Base-by-base conservation (phyloP, 2,113 vertebrate species). In the Peromyscus polionotus region DNA sequence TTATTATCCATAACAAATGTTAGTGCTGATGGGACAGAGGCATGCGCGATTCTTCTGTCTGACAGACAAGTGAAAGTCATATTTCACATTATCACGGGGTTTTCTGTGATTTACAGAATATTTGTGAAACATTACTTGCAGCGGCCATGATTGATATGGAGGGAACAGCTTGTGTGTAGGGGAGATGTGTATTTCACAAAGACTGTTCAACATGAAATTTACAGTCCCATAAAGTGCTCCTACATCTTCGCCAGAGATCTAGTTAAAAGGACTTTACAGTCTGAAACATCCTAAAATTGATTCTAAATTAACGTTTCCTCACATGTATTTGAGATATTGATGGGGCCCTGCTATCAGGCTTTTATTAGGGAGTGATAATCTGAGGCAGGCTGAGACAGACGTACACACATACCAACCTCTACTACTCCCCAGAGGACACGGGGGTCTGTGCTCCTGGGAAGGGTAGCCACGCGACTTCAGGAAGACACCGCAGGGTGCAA, bases 1-100 rank as follows among this genome's bases (percentile, higher is more conserved):
- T 98, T 99, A 99, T 99, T 99, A 99, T 98, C 98, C 98, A 99
- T 99, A 99, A 99, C 99, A 99, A 99, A 99, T 98, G 98, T 99
- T 99, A 98, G 98, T 97, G 98, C 97, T 98, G 98, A 99, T 98
- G 98, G 98, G 98, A 98, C 96, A 98, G 96, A 97, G 98, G 98
- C 98, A 97, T 98, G 98, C 98, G 98, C 48, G 97, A 96, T 97
- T 98, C 98, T 98, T 98, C 98, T 97, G 97, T 98, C 98, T 98
- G 97, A 98, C 98, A 98, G 98, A 98, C 98, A 98, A 98, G 98
- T 98, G 98, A 99, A 99, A 99, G 98, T 98, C 98, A 98, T 99
- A 98, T 98, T 98, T 99, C 98, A 98, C 98, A 99, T 98, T 98
- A 98, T 93, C 97, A 98, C 45, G 2, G 98, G 97, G 98, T 97